phyloP scores from a whole-genome alignment of 2,113 vertebrate species.

The Peromyscus maniculatus region DNA sequence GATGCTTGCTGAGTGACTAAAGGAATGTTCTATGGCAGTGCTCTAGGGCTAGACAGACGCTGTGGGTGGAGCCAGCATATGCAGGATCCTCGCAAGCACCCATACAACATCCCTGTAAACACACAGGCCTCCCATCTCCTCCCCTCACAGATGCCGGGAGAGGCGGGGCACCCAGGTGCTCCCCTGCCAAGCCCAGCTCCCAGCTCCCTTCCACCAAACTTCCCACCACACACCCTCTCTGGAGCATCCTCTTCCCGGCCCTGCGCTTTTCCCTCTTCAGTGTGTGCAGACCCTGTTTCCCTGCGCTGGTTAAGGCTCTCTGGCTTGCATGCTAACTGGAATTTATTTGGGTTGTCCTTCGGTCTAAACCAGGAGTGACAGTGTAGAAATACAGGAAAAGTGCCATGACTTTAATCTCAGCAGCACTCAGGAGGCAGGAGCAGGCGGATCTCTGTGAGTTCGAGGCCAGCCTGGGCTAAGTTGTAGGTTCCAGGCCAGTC shows the following conservation, averaged over 20 bases:
- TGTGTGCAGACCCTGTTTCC: background rate
- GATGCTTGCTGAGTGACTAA: background rate
- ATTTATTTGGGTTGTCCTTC: conserved; percentile 10
- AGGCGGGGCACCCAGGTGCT: background rate
- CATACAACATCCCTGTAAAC: background rate
- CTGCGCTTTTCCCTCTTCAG: background rate
- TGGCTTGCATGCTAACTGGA: conserved; percentile 17
- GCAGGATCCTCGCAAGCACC: background rate
- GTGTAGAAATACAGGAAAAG: background rate
- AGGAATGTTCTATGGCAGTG: background rate
- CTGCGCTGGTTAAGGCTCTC: background rate
- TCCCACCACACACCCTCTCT: background rate
- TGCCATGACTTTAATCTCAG: background rate
- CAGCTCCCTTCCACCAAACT: background rate
- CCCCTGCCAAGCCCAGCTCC: background rate
- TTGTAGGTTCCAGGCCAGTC: background rate
- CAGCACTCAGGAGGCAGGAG: background rate
- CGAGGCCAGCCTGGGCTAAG: background rate
- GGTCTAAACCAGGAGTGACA: conserved; percentile 23
- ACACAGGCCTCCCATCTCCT: background rate
- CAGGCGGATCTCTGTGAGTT: background rate
- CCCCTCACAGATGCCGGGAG: background rate
- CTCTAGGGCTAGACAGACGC: background rate
- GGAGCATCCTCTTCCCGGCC: background rate
- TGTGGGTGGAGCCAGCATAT: background rate